Evolutionary conservation across 2,888 invertebrate species (phyloP).

Genomic region (Ornithoptera priamus): DNA sequence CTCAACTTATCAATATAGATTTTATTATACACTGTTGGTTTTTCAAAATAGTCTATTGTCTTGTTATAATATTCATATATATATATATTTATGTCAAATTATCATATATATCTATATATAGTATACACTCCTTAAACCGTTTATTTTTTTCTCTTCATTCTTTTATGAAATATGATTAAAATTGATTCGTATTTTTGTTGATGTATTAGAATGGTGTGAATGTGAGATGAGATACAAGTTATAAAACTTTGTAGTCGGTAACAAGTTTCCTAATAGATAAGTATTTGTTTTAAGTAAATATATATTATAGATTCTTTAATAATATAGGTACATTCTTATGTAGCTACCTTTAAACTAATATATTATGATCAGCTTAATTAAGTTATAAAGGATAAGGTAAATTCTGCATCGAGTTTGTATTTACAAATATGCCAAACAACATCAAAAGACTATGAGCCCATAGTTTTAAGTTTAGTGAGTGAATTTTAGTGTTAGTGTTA

Average conservation of each 20-base stretch:
- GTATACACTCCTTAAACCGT: not conserved
- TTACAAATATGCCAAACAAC: not conserved
- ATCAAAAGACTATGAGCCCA: not conserved
- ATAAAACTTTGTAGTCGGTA: not conserved
- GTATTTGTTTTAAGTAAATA: too few relatives aligned
- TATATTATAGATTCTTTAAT: not conserved
- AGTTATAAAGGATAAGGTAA: not conserved
- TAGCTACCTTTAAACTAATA: not conserved
- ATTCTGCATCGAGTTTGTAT: not conserved
- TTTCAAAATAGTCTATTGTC: not conserved
- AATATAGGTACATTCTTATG: not conserved
- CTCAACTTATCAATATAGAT: not conserved
- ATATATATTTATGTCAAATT: too few relatives aligned
- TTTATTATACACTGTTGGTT: not conserved
- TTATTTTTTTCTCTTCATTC: not conserved
- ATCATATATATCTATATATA: too few relatives aligned
- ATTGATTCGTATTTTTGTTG: not conserved
- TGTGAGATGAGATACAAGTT: not conserved
- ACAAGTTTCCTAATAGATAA: too few relatives aligned
- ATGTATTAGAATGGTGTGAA: not conserved
- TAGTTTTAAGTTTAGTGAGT: constrained; percentile 2
- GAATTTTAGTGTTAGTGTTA: not conserved
- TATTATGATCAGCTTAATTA: not conserved
- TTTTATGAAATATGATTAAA: not conserved
- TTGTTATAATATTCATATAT: not conserved